Conservation (phyloP, 2,797 vertebrate genomes). For the Antennarius maculatus region DNA sequence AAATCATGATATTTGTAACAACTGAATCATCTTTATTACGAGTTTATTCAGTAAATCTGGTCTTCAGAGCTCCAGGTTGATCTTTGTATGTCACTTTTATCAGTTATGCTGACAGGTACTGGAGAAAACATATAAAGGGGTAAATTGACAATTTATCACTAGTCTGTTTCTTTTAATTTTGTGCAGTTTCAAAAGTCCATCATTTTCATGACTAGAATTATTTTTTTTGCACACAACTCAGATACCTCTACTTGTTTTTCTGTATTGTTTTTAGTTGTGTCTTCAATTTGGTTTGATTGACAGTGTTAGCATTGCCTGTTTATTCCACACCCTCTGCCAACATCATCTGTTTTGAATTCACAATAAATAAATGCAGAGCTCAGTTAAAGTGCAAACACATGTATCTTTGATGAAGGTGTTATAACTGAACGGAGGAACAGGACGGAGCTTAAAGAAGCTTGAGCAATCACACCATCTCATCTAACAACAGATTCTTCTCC, state of each 20-base stretch:
- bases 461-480: background rate
- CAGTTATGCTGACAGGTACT: slow-evolving; percentile 2
- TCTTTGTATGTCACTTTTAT: slow-evolving; percentile 10
- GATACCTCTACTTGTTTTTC: background rate
- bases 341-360: slow-evolving; percentile 3
- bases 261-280: background rate
- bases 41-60: background rate
- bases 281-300: slow-evolving; percentile 22
- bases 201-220: slow-evolving; percentile 21
- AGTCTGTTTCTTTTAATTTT: slow-evolving; percentile 6
- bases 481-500: background rate
- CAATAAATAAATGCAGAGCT: no score
- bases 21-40: no score
- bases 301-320: slow-evolving; percentile 6
- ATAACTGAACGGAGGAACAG: background rate
- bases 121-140: no score
- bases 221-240: slow-evolving; percentile 16
- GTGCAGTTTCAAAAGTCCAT: slow-evolving; percentile 16
- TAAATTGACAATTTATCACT: slow-evolving; percentile 10
- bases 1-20: no score
- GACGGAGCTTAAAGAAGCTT: background rate
- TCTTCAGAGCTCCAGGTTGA: background rate
- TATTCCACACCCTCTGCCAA: background rate
- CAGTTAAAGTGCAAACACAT: slow-evolving; percentile 19
- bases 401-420: background rate